Conservation (phyloP, 2,113 vertebrate species). For the Todiramphus chloris region DNA sequence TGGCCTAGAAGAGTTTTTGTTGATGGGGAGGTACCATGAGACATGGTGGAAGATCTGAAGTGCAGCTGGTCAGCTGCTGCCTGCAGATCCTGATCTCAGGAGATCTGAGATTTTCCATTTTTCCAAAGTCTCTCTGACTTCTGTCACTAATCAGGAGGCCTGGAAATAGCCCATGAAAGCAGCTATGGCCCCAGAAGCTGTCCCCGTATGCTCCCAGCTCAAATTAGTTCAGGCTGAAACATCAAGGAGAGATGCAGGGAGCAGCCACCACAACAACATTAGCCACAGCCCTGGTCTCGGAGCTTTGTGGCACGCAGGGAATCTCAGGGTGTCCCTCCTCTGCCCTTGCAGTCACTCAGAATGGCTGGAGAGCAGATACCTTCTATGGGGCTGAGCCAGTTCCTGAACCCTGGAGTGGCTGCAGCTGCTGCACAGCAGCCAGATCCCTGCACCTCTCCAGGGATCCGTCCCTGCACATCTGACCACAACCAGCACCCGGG, state of each 20-base stretch:
- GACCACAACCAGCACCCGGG: neutral
- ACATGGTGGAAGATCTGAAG: neutral
- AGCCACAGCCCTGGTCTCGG: neutral
- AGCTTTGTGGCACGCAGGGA: neutral
- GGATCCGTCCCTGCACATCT: neutral
- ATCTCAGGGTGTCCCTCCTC: neutral
- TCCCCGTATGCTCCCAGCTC: slow-evolving; percentile 50
- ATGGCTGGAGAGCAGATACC: neutral
- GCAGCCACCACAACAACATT: neutral
- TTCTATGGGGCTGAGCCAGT: neutral
- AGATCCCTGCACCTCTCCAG: neutral
- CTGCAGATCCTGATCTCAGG: slow-evolving; percentile 14
- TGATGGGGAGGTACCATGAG: slow-evolving; percentile 22
- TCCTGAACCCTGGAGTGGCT: fast-evolving
- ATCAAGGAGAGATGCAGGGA: slow-evolving; percentile 29
- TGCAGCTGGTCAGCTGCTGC: slow-evolving; percentile 41
- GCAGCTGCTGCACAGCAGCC: fast-evolving
- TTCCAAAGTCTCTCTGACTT: slow-evolving; percentile 42
- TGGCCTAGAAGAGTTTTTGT: neutral
- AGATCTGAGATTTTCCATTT: slow-evolving; percentile 56
- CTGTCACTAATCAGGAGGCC: slow-evolving; percentile 54
- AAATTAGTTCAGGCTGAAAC: slow-evolving; percentile 63
- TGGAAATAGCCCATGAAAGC: slow-evolving; percentile 55
- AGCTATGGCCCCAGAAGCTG: slow-evolving; percentile 30
- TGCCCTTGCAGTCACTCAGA: neutral